phyloP scores from a whole-genome alignment of 2,797 vertebrate species.

The Discoglossus pictus region DNA sequence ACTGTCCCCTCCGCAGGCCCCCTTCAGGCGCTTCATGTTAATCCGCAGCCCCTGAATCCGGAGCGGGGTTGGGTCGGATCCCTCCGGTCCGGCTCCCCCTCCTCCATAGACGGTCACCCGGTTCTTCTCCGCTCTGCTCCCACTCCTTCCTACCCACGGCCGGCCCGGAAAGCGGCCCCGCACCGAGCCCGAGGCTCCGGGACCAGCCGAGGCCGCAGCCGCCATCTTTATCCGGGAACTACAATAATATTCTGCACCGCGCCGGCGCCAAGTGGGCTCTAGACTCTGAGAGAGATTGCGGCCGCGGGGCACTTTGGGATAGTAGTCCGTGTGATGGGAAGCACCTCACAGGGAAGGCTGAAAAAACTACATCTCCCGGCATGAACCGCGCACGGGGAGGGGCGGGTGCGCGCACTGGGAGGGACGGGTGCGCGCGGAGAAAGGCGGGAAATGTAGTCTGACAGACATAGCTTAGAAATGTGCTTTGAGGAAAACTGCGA shows the following conservation, averaged over 20 bases:
- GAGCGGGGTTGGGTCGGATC: slow-evolving; percentile 74
- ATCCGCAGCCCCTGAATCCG: slow-evolving; percentile 85
- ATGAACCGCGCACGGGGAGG: neutral
- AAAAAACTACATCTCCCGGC: slow-evolving; percentile 20
- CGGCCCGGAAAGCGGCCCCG: slow-evolving; percentile 89
- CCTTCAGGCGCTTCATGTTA: slow-evolving; percentile 81
- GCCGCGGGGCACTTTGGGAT: slow-evolving; percentile 58
- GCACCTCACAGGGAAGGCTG: neutral
- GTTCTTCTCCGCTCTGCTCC: slow-evolving; percentile 66
- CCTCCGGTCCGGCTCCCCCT: slow-evolving; percentile 77
- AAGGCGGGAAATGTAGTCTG: slow-evolving; percentile 59
- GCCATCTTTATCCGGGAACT: slow-evolving; percentile 81
- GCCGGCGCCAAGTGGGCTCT: slow-evolving; percentile 50
- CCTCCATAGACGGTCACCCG: slow-evolving; percentile 68
- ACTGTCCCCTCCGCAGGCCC: slow-evolving; percentile 70
- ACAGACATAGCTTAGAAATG: too few relatives aligned
- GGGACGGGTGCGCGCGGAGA: slow-evolving; percentile 21
- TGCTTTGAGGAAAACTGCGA: too few relatives aligned
- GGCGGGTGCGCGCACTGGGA: too few relatives aligned
- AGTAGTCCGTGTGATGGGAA: slow-evolving; percentile 54
- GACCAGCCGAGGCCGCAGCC: slow-evolving; percentile 66
- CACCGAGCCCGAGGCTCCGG: slow-evolving; percentile 85
- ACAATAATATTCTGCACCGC: slow-evolving; percentile 53
- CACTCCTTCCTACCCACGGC: slow-evolving; percentile 68
- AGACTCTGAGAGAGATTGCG: slow-evolving; percentile 22